Evolutionary conservation across 1,140 invertebrate species (phyloP).

Genomic region (Plectrocnemia conspersa): DNA sequence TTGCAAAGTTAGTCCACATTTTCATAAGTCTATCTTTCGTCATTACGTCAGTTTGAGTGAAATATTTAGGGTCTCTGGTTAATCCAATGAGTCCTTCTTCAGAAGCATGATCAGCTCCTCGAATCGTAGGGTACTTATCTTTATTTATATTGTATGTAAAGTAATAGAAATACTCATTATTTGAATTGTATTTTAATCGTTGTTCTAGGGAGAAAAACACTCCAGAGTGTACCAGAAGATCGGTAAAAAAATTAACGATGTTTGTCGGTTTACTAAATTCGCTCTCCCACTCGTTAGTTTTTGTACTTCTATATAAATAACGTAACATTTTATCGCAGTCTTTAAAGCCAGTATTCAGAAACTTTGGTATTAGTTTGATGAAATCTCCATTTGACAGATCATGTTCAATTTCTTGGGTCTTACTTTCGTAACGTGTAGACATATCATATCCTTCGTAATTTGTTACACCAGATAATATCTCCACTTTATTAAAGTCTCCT

Average conservation of each 20-base stretch:
- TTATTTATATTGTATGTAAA: slow-evolving; percentile 46
- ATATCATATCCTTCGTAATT: slow-evolving; percentile 44
- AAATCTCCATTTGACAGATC: slow-evolving; percentile 39
- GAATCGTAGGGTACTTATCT: slow-evolving; percentile 39
- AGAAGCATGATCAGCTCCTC: slow-evolving; percentile 45
- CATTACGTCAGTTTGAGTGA: slow-evolving; percentile 38
- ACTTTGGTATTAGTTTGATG: slow-evolving; percentile 39
- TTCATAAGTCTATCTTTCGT: slow-evolving; percentile 42
- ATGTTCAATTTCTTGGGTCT: slow-evolving; percentile 22
- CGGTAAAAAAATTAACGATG: slow-evolving; percentile 43
- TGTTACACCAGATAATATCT: slow-evolving; percentile 44
- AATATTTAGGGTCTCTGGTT: slow-evolving; percentile 36
- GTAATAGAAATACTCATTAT: slow-evolving; percentile 45
- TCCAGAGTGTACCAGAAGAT: slow-evolving; percentile 45
- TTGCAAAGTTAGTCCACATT: slow-evolving; percentile 53
- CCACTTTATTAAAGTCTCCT: slow-evolving; percentile 45
- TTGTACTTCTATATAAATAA: slow-evolving; percentile 38
- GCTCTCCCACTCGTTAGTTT: too few relatives aligned
- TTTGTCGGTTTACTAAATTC: slow-evolving; percentile 37
- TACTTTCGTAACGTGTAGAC: slow-evolving; percentile 15
- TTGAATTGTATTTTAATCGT: slow-evolving; percentile 32
- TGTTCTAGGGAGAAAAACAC: slow-evolving; percentile 37
- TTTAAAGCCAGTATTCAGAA: slow-evolving; percentile 37
- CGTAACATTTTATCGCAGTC: slow-evolving; percentile 40
- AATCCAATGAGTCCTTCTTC: slow-evolving; percentile 43